These are phyloP conservation scores for Phocides pigmalion DNA, from an alignment of 1,140 invertebrate genomes.

Conservation along the genomic window DNA sequence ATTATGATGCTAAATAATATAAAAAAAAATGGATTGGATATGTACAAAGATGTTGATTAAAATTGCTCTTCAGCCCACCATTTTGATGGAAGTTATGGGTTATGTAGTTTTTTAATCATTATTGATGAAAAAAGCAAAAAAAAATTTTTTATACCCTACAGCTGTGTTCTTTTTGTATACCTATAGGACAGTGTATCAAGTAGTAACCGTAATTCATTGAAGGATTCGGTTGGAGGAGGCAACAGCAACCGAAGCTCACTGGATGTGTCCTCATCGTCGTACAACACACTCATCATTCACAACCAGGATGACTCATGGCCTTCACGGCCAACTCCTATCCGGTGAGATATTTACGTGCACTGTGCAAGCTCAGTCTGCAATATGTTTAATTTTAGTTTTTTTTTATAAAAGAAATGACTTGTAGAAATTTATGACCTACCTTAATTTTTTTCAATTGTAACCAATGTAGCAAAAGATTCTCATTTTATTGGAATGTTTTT, in stretches of 20 bases:
- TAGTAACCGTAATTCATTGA: constrained; percentile 88
- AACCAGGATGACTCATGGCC: constrained; percentile 89
- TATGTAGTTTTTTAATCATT: too few species aligned
- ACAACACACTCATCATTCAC: constrained; percentile 92
- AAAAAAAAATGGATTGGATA: too few species aligned
- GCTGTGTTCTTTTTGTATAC: constrained; percentile 31
- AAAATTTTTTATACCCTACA: too few species aligned
- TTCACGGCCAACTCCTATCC: constrained; percentile 70
- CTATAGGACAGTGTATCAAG: constrained; percentile 81
- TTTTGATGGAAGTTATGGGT: too few species aligned
- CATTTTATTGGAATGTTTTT: too few species aligned
- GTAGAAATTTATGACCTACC: background rate
- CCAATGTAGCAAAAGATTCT: too few species aligned
- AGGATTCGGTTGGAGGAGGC: constrained; percentile 87
- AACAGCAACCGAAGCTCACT: constrained; percentile 90
- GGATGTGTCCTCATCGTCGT: constrained; percentile 90
- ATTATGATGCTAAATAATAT: too few species aligned
- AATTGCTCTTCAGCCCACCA: too few species aligned
- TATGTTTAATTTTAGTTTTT: constrained; percentile 1
- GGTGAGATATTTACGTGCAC: constrained; percentile 47
- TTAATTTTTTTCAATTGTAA: too few species aligned
- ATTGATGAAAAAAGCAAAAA: too few species aligned
- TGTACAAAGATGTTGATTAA: too few species aligned
- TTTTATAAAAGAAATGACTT: background rate
- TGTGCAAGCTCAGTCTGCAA: background rate